These are phyloP conservation scores for Heterohyrax brucei DNA, from an alignment of 2,797 vertebrate species.

Conservation along the genomic window DNA sequence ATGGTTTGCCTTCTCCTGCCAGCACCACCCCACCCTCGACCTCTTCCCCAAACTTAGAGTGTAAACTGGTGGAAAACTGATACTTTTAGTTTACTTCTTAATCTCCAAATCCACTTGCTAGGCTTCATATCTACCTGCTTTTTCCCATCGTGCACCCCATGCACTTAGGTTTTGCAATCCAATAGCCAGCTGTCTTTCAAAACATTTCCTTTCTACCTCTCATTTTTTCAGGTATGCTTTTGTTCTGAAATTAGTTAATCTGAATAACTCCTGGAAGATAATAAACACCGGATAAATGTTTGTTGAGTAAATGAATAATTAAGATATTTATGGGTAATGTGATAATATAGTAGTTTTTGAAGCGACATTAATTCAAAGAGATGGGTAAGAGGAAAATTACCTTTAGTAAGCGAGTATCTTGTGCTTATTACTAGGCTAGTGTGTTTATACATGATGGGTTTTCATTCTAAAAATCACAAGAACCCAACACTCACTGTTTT, in stretches of 20 bases:
- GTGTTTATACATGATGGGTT: background rate
- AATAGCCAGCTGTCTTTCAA: background rate
- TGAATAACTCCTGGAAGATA: background rate
- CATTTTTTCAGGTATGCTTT: slow-evolving; percentile 18
- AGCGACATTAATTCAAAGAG: background rate
- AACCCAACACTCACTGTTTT: background rate
- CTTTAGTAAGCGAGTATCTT: background rate
- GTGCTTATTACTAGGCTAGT: background rate
- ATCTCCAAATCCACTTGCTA: background rate
- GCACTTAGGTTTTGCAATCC: background rate
- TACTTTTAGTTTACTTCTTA: background rate
- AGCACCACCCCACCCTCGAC: background rate
- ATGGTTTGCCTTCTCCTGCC: background rate
- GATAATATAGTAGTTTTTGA: background rate
- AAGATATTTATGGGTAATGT: background rate
- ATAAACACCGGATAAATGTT: background rate
- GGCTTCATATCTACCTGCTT: background rate
- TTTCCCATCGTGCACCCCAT: too few relatives aligned
- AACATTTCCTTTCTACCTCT: background rate
- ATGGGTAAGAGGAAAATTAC: background rate
- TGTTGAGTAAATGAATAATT: background rate
- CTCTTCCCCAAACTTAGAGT: background rate
- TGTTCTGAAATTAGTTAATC: background rate
- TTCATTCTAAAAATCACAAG: background rate
- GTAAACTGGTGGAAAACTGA: background rate